Evolutionary conservation across 2,113 vertebrate species (phyloP).

Genomic region (Atrichornis clamosus): DNA sequence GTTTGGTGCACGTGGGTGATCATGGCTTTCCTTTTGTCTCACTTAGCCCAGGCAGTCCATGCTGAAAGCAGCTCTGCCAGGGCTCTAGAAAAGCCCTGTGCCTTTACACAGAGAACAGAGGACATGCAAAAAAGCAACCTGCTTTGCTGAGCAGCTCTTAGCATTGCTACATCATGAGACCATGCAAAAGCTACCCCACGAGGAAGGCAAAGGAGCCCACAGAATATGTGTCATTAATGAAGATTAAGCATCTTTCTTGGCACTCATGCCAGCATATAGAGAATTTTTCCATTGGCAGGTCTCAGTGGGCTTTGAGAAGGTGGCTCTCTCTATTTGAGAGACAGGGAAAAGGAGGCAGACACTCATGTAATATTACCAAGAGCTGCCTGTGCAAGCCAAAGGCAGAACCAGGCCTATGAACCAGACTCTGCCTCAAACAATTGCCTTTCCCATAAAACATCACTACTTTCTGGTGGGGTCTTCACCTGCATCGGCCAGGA

Average conservation of each 20-base stretch:
- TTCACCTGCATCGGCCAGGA: background rate
- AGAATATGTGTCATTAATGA: background rate
- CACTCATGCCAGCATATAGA: background rate
- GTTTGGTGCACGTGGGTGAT: background rate
- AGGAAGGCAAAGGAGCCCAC: background rate
- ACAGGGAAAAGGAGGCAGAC: background rate
- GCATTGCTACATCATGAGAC: background rate
- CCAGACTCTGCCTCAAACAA: background rate
- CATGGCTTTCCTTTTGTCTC: background rate
- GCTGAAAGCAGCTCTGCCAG: background rate
- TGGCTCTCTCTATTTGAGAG: background rate
- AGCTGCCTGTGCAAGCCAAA: background rate
- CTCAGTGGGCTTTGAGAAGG: background rate
- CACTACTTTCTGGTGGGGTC: background rate
- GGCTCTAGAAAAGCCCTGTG: background rate
- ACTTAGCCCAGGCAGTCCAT: background rate
- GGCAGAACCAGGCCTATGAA: background rate
- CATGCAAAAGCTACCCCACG: background rate
- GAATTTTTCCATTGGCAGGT: background rate
- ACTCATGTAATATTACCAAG: background rate
- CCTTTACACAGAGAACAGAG: background rate
- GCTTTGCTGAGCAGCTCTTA: background rate
- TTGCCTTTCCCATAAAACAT: background rate
- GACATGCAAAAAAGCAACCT: background rate
- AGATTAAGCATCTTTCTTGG: background rate